These are phyloP conservation scores for Tachysurus fulvidraco DNA, from an alignment of 2,113 vertebrate species.

Conservation along the genomic window DNA sequence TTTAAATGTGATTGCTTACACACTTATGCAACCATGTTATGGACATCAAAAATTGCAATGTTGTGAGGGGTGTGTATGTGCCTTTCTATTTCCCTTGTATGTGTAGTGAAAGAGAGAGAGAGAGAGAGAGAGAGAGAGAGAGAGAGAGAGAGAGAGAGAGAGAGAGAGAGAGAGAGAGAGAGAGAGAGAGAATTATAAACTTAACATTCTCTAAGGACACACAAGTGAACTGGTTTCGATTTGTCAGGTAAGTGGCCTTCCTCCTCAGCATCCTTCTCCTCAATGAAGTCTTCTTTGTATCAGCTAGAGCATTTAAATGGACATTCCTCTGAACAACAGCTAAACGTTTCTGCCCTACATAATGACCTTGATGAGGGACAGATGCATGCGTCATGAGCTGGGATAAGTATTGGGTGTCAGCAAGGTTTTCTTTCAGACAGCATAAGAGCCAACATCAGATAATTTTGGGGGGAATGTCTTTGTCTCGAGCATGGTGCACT, in stretches of 20 bases:
- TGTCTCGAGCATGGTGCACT: not conserved
- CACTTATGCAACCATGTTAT: not conserved
- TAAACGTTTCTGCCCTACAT: not conserved
- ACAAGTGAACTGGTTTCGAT: not conserved
- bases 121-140: not conserved
- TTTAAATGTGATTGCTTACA: not conserved
- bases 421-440: not conserved
- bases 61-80: not conserved
- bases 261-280: not conserved
- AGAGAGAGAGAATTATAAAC: not conserved
- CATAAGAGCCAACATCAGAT: not conserved
- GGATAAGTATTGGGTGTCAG: not conserved
- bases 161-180: not conserved
- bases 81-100: not conserved
- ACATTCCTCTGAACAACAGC: conserved; percentile 8
- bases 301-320: not conserved
- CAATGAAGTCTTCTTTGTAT: not conserved
- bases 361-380: conserved; percentile 26
- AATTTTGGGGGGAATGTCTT: not conserved
- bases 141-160: not conserved
- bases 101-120: not conserved
- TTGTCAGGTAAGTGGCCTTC: not conserved
- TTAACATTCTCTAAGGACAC: not conserved
- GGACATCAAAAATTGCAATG: not conserved
- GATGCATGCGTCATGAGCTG: not conserved